A percentile compares a stretch with the other conserved stretches of the same genome.
Evolutionary conservation across 1,140 invertebrate species (phyloP).

Genomic region (Coptotermes formosanus): DNA sequence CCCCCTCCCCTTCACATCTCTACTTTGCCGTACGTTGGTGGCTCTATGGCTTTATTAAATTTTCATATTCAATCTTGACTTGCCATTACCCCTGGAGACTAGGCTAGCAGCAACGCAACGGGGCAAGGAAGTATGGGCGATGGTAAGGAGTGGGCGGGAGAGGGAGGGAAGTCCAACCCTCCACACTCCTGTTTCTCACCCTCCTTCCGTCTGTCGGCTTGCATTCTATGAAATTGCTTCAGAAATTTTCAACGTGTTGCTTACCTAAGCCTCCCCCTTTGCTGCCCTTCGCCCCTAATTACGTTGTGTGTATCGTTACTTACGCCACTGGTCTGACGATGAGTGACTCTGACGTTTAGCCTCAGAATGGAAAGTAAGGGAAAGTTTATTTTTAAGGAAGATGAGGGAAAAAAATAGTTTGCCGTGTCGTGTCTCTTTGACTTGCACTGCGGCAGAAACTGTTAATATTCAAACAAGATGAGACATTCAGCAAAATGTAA

Average conservation of each 20-base stretch:
- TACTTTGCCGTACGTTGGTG: slow-evolving; percentile 1
- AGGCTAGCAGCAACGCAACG: background rate
- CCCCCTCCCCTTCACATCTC: background rate
- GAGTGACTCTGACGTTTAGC: background rate
- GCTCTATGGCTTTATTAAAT: slow-evolving; percentile 25
- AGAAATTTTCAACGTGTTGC: background rate
- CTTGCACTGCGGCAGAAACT: background rate
- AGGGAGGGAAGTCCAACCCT: background rate
- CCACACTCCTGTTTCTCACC: background rate
- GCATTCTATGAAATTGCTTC: background rate
- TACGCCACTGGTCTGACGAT: background rate
- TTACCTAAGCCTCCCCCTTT: background rate
- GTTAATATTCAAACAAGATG: background rate
- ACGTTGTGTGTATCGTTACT: background rate
- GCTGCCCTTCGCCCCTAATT: background rate
- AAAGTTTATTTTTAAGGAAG: slow-evolving; percentile 1
- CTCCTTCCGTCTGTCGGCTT: background rate
- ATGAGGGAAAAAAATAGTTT: background rate
- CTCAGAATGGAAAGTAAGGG: background rate
- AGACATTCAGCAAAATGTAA: background rate
- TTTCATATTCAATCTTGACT: slow-evolving; percentile 29
- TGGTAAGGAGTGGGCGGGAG: background rate
- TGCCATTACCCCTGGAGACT: slow-evolving; percentile 16
- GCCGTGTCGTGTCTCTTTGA: background rate
- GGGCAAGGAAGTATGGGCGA: background rate